A percentile compares a stretch with the other conserved stretches of the same genome.
Evolutionary conservation across 2,797 vertebrate species (phyloP).

Genomic region (Cottoperca gobio): DNA sequence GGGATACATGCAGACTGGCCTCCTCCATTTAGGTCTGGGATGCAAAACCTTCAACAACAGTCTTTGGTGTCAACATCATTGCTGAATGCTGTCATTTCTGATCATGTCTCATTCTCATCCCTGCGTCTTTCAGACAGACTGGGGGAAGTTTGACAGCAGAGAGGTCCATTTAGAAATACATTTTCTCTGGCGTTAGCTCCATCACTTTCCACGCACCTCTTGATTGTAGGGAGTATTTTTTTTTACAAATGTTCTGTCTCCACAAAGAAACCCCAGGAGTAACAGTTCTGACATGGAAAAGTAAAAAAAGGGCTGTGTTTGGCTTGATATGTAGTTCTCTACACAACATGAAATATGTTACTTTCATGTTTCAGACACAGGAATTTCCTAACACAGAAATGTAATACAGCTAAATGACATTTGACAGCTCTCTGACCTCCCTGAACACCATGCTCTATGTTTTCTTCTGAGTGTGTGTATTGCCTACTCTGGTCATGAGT

Average conservation of each 20-base stretch:
- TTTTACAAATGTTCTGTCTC: too few relatives aligned
- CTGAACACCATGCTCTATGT: background rate
- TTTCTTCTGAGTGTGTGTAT: background rate
- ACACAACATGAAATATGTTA: background rate
- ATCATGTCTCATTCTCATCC: background rate
- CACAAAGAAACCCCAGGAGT: background rate
- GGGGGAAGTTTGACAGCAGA: background rate
- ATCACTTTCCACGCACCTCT: background rate
- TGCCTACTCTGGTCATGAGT: too few relatives aligned
- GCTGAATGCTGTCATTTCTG: background rate
- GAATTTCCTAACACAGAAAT: background rate
- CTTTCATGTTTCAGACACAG: background rate
- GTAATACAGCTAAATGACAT: background rate
- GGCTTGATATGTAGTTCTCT: background rate
- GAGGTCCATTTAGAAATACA: too few relatives aligned
- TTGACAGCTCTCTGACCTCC: too few relatives aligned
- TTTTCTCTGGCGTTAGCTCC: background rate
- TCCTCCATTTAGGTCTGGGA: background rate
- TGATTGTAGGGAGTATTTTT: background rate
- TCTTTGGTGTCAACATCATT: background rate
- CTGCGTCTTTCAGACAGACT: background rate
- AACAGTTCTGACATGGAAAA: background rate
- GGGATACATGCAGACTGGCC: background rate
- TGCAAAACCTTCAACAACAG: too few relatives aligned
- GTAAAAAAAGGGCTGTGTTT: background rate